Evolutionary conservation across 1,140 invertebrate species (phyloP).

Genomic region (Neodiprion pinetum): DNA sequence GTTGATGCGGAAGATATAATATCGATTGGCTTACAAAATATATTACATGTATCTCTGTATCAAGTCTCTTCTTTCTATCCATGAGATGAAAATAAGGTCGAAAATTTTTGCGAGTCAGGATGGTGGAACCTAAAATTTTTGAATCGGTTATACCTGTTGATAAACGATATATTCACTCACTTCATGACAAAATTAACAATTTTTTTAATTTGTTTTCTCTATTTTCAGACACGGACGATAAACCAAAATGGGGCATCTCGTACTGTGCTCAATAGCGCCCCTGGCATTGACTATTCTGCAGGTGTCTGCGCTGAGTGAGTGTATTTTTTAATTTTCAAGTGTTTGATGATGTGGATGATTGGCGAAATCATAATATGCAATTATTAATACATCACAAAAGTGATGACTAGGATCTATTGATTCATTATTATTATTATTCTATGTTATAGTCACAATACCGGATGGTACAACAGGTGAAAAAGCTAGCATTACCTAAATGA

Average conservation of each 20-base stretch:
- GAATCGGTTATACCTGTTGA: too few relatives aligned
- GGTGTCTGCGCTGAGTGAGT: conserved; percentile 6
- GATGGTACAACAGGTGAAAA: conserved; percentile 44
- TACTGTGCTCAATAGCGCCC: not conserved
- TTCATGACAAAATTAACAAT: not conserved
- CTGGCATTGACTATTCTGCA: not conserved
- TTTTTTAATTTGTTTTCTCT: not conserved
- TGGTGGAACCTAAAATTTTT: too few relatives aligned
- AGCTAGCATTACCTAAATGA: conserved; percentile 18
- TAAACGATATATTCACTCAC: not conserved
- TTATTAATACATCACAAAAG: too few relatives aligned
- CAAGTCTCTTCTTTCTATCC: too few relatives aligned
- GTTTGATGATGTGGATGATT: too few relatives aligned
- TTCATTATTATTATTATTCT: conserved; percentile 36
- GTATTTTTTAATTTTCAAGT: not conserved
- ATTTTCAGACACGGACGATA: not conserved
- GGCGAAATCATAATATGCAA: too few relatives aligned
- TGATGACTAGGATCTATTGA: not conserved
- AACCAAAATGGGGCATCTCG: not conserved
- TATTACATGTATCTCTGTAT: too few relatives aligned
- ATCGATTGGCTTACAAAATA: too few relatives aligned
- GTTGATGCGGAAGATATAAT: too few relatives aligned
- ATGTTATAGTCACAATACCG: conserved; percentile 43
- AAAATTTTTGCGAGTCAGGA: too few relatives aligned
- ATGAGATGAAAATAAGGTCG: too few relatives aligned